Percentiles rank a stretch among this genome's conserved stretches.
phyloP scores from a whole-genome alignment of 1,140 invertebrate species.

The Ptiloglossa arizonensis region DNA sequence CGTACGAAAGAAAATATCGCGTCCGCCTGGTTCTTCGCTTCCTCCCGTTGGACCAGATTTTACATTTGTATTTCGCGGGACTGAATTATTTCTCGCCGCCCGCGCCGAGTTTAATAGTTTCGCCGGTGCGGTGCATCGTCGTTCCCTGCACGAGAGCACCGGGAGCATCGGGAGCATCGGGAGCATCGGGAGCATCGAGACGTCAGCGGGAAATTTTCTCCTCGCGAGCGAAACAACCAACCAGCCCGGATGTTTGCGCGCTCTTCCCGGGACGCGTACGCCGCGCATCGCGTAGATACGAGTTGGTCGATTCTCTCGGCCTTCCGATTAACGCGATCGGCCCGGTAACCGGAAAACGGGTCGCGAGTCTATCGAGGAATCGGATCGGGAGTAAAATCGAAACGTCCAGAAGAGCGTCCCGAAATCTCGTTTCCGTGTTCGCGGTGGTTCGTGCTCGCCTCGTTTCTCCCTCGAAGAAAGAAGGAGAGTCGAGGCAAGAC shows the following conservation, averaged over 20 bases:
- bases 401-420: background rate
- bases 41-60: constrained; percentile 1
- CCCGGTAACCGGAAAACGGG: background rate
- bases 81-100: constrained; percentile 9
- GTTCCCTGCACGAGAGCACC: too few species aligned
- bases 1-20: constrained; percentile 29
- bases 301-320: background rate
- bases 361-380: background rate
- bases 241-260: too few species aligned
- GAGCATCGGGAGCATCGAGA: too few species aligned
- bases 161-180: too few species aligned
- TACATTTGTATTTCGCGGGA: background rate
- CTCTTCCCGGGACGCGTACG: too few species aligned
- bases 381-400: constrained; percentile 7
- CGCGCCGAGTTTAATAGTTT: background rate
- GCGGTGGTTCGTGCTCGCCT: constrained; percentile 17
- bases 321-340: constrained; percentile 23
- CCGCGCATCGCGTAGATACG: too few species aligned
- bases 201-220: too few species aligned
- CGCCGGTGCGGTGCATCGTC: too few species aligned
- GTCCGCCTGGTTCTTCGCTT: background rate
- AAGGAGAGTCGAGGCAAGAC: constrained; percentile 13
- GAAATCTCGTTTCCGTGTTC: constrained; percentile 56
- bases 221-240: too few species aligned
- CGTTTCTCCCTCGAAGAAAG: constrained; percentile 13